Conservation (phyloP, 1,140 invertebrate genomes). For the Acromyrmex charruanus region DNA sequence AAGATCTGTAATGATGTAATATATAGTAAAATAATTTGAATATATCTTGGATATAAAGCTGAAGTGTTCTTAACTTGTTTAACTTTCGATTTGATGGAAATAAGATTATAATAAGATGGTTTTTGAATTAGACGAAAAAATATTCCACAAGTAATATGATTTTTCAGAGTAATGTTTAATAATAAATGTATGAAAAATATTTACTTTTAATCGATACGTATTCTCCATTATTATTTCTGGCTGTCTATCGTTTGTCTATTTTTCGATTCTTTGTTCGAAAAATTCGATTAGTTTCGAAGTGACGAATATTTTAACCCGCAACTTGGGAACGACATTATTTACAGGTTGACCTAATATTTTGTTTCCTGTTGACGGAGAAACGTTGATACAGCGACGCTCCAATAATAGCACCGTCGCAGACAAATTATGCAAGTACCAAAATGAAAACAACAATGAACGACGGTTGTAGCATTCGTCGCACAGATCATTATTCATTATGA, state of each 20-base stretch:
- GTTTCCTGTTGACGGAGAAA: background rate
- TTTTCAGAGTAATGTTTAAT: background rate
- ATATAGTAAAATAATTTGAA: too few species aligned
- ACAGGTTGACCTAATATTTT: background rate
- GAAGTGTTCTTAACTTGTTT: background rate
- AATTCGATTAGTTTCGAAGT: background rate
- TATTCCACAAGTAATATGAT: background rate
- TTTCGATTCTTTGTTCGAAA: background rate
- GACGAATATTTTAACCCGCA: background rate
- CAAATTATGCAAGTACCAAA: background rate
- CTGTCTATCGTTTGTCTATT: background rate
- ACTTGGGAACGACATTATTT: background rate
- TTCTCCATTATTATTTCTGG: background rate
- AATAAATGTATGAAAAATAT: background rate
- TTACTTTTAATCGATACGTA: background rate
- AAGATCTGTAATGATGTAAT: too few species aligned
- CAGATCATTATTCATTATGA: background rate
- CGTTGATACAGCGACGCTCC: background rate
- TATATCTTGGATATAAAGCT: background rate
- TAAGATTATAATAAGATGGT: background rate
- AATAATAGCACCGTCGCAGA: constrained; percentile 4
- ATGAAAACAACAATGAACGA: background rate
- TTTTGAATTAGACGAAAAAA: background rate
- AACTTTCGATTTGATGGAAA: background rate
- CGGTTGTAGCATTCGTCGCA: background rate